Base-by-base conservation (phyloP, 2,888 invertebrate genomes). In the Mongoloraphidia duomilia region DNA sequence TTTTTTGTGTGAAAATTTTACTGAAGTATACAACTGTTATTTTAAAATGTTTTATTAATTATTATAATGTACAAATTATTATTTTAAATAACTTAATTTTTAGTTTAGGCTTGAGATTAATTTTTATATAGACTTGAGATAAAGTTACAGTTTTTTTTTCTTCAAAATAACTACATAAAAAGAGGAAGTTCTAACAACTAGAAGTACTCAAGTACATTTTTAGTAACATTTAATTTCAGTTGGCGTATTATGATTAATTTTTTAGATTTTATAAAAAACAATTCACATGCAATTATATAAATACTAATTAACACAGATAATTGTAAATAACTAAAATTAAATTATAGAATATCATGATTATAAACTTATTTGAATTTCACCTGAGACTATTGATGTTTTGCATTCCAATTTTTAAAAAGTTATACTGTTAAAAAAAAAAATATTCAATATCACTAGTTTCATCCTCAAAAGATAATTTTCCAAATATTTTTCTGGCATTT, bases 281-380 rank as follows among this genome's bases (percentile, higher is more conserved):
- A 55, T 49, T 51, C 50, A 52, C 50, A 51, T 51, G 43, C 52
- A 49, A 54, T n/a, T n/a, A n/a, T n/a, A n/a, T 56, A 53, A 55
- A 54, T 54, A 53, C 50, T 47, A 54, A 47, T 54, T 57, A 57
- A 55, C 56, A 58, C 59, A 55, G 57, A 58, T 59, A 57, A 57
- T 56, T 54, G 54, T 54, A 58, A 54, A 59, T 59, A 60, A 59
- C 60, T 60, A 59, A 59, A 57, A 57, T 57, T 58, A 26, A 26
- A 26, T 26, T 26, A 57, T 59, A 59, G 58, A 57, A 60, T 60
- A 59, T 59, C 59, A 51, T 56, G 53, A 54, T 56, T 53, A 52
- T 54, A 52, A 49, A 50, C 38, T 46, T 26, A 6, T 26, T 26
- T 26, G 26, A 26, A 26, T 26, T 26, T 26, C 26, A 6, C 6